Percentiles rank a stretch among this genome's conserved stretches.
phyloP scores from a whole-genome alignment of 2,113 vertebrate genomes.

The Microcebus lehilahytsara region DNA sequence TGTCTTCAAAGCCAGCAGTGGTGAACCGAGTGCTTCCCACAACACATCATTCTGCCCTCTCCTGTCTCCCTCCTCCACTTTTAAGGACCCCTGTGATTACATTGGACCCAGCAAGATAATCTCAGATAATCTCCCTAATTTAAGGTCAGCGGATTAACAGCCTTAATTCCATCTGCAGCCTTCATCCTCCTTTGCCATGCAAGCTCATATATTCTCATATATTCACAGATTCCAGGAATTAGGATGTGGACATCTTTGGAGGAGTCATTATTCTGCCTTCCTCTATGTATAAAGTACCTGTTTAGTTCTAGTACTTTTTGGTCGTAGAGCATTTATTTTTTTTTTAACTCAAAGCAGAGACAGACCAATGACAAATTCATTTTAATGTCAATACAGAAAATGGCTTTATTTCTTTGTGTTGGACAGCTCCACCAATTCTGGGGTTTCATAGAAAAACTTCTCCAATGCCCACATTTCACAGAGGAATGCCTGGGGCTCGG shows the following conservation, averaged over 20 bases:
- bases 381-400: not conserved
- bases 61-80: not conserved
- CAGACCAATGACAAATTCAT: not conserved
- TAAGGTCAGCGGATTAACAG: not conserved
- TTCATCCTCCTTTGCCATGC: not conserved
- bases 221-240: not conserved
- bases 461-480: not conserved
- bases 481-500: too few relatives aligned
- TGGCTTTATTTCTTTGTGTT: not conserved
- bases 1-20: not conserved
- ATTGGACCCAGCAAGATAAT: fast-evolving
- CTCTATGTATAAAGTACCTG: not conserved
- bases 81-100: not conserved
- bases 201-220: not conserved
- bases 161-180: not conserved
- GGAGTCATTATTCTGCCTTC: not conserved
- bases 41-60: not conserved
- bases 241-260: too few relatives aligned
- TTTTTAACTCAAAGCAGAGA: not conserved
- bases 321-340: not conserved
- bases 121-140: not conserved
- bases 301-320: not conserved
- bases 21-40: fast-evolving
- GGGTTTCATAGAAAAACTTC: not conserved
- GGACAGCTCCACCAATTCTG: not conserved